Conservation (phyloP, 2,113 vertebrate genomes). For the Columbina picui region DNA sequence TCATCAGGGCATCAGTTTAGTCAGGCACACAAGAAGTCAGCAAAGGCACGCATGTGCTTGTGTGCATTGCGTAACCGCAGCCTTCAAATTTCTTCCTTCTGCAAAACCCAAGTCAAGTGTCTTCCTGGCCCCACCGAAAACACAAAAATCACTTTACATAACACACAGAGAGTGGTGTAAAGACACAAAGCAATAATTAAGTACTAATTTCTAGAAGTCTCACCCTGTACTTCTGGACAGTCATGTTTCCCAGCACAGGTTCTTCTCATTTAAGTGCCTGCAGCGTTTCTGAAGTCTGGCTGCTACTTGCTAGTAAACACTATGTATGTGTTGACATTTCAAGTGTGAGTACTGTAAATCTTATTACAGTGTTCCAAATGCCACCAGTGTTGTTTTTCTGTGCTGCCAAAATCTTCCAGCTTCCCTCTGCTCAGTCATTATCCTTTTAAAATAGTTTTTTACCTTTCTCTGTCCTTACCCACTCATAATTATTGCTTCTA, state of each 20-base stretch:
- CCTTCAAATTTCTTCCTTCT: neutral
- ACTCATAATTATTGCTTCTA: neutral
- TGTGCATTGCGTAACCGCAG: neutral
- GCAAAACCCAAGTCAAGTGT: neutral
- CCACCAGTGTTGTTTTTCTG: neutral
- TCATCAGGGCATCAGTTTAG: rapidly evolving
- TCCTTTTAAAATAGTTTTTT: neutral
- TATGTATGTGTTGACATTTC: slow-evolving; percentile 2
- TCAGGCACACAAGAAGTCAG: neutral
- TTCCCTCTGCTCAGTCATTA: neutral
- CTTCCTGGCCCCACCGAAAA: neutral
- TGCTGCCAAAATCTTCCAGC: neutral
- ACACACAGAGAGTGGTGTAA: neutral
- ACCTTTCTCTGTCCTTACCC: neutral
- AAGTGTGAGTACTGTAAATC: neutral
- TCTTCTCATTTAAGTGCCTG: neutral
- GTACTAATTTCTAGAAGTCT: neutral
- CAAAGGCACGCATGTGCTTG: neutral
- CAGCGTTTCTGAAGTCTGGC: neutral
- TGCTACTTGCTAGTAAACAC: neutral
- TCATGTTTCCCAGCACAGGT: neutral
- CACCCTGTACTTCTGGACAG: neutral
- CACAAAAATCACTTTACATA: neutral
- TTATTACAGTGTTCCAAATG: neutral
- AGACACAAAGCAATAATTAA: neutral